Base-by-base conservation (phyloP, 2,888 invertebrate genomes). In the Rhopalosiphum nymphaeae region DNA sequence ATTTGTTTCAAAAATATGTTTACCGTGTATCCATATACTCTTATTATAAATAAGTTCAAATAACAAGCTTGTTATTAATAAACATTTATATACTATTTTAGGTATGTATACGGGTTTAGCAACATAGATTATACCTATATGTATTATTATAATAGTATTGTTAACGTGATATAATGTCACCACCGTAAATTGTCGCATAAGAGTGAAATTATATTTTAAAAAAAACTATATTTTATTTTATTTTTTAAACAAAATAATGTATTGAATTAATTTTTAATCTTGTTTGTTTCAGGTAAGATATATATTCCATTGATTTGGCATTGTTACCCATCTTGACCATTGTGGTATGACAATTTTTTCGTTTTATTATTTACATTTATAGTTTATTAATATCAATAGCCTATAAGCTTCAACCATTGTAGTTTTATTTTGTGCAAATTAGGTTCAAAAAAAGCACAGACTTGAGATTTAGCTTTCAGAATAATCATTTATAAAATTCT, bases 261-360 rank as follows among this genome's bases (percentile, higher is more conserved):
- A 78, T 78, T 67, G 36, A 78, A 78, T 78, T 36, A 36, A 78
- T 78, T 78, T 49, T 91, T 91, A 7, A 78, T 78, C 21, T 91
- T 91, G 56, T 91, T 78, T 91, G 85, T 91, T 91, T 91, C 91
- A 91, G 91, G 91, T 91, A 85, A 91, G 91, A 91, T 26, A 61
- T 91, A 46, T 42, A 42, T 91, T 16, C 9, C 21, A 29, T 84
- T 11, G 26, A 57, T 44, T 57, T 89, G 5, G 25, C 29, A 46
- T 90, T 46, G 21, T 85, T 85, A 26, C 21, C 49, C 44, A 4
- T 21, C 44, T 91, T 11, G 9, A 11, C n/a, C 36, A 91, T 53
- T 56, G 84, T 57, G 91, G 91, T 91, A 91, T 49, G 91, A 49
- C 11, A 49, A 67, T 67, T 46, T 49, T 90, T 25, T 26, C 0